phyloP scores from a whole-genome alignment of 2,113 vertebrate genomes.

The Hirundichthys speculiger region DNA sequence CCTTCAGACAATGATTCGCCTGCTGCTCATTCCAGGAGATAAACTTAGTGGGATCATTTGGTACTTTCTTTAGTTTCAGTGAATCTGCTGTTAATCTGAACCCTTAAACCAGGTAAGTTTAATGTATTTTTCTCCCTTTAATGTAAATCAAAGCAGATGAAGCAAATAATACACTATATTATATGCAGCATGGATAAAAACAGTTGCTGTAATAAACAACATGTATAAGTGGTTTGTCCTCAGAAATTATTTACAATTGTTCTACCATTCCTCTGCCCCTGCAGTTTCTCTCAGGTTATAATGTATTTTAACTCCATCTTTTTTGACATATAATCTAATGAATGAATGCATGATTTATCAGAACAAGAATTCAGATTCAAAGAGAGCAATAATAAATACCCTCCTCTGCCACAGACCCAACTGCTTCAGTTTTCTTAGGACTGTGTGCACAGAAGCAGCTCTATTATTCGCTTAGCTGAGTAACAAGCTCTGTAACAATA shows the following conservation, averaged over 20 bases:
- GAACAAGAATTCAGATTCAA: conserved; percentile 25
- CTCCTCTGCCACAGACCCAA: conserved; percentile 40
- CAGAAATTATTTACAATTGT: conserved; percentile 14
- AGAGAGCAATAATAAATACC: conserved; percentile 29
- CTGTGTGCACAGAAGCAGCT: conserved; percentile 29
- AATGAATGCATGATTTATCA: conserved; percentile 18
- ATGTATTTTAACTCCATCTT: conserved; percentile 4
- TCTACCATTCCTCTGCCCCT: background rate
- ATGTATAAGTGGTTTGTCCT: too few species aligned
- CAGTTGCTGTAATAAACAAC: background rate
- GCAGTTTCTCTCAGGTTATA: background rate
- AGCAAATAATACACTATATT: too few species aligned
- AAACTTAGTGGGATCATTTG: conserved; percentile 24
- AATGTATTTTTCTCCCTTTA: too few species aligned
- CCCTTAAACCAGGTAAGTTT: too few species aligned
- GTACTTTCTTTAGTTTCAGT: conserved; percentile 1
- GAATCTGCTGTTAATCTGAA: too few species aligned
- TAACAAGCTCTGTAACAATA: conserved; percentile 47
- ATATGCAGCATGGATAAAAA: background rate
- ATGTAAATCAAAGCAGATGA: too few species aligned
- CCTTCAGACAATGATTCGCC: conserved; percentile 43
- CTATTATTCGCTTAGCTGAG: conserved; percentile 45
- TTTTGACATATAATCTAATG: conserved; percentile 13
- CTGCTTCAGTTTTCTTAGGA: conserved; percentile 35
- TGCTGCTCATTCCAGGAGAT: conserved; percentile 26